Conservation (phyloP, 2,888 invertebrate genomes). For the Geotrupes spiniger region DNA sequence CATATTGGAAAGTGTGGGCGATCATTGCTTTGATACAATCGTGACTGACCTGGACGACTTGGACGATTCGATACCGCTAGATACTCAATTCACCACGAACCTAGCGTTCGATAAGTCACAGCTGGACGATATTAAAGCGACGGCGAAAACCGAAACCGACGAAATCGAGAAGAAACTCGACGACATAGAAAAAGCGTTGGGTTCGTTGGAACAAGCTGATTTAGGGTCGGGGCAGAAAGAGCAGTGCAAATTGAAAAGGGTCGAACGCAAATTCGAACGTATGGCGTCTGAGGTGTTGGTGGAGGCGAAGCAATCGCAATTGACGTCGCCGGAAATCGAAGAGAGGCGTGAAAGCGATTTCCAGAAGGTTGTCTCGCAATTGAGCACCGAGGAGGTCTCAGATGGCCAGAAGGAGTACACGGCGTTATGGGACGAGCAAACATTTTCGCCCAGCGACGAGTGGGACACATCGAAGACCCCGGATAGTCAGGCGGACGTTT, state of each 20-base stretch:
- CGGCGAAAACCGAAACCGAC: conserved; percentile 33
- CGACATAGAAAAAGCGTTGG: conserved; percentile 49
- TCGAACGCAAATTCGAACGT: conserved; percentile 54
- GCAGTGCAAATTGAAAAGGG: conserved; percentile 48
- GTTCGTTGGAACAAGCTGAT: conserved; percentile 42
- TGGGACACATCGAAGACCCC: conserved; percentile 50
- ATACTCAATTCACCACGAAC: conserved; percentile 16
- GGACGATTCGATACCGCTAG: conserved; percentile 13
- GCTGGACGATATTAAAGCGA: conserved; percentile 9
- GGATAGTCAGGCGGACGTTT: conserved; percentile 49
- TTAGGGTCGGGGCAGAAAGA: conserved; percentile 24
- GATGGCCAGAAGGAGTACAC: conserved; percentile 52
- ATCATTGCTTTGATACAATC: conserved; percentile 37
- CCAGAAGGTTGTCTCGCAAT: conserved; percentile 52
- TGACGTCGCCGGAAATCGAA: conserved; percentile 44
- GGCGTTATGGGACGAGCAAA: conserved; percentile 52
- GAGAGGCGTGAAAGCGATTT: conserved; percentile 49
- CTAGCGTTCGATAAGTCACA: conserved; percentile 11
- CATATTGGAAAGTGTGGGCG: conserved; percentile 40
- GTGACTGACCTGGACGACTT: conserved; percentile 29
- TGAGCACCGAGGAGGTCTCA: conserved; percentile 53
- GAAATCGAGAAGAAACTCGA: conserved; percentile 46
- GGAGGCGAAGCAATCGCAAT: conserved; percentile 37
- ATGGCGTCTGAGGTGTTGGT: conserved; percentile 52
- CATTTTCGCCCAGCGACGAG: conserved; percentile 49